Evolutionary conservation across 1,140 invertebrate genomes (phyloP).

Genomic region (Gryon sp.): DNA sequence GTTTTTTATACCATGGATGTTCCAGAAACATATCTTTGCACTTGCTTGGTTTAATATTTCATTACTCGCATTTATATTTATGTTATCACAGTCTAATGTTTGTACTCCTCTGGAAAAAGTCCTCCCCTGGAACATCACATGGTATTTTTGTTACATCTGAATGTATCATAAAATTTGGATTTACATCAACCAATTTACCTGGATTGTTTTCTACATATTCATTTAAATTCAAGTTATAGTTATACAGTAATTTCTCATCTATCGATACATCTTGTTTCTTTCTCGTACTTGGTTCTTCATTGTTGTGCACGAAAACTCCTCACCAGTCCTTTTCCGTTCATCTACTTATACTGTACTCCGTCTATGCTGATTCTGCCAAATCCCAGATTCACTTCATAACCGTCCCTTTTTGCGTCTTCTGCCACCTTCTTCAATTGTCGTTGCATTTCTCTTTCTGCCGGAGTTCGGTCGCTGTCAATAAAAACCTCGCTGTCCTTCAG

Average conservation of each 20-base stretch:
- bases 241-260: no score
- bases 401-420: neutral
- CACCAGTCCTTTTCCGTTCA: neutral
- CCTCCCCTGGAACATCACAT: no score
- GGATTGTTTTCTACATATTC: no score
- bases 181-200: no score
- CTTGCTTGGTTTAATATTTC: neutral
- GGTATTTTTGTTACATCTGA: no score
- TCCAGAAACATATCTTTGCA: neutral
- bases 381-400: neutral
- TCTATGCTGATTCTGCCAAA: neutral
- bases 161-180: no score
- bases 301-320: neutral
- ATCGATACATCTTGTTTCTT: no score
- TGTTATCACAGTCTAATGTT: no score
- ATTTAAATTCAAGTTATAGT: no score
- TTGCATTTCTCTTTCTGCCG: neutral
- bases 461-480: neutral
- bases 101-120: no score
- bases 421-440: neutral
- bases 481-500: neutral
- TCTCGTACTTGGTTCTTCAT: neutral
- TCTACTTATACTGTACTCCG: neutral
- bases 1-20: neutral
- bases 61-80: neutral